Percentiles rank a stretch among this genome's conserved stretches.
Conservation (phyloP, 1,140 invertebrate species). For the Aphelinus certus region DNA sequence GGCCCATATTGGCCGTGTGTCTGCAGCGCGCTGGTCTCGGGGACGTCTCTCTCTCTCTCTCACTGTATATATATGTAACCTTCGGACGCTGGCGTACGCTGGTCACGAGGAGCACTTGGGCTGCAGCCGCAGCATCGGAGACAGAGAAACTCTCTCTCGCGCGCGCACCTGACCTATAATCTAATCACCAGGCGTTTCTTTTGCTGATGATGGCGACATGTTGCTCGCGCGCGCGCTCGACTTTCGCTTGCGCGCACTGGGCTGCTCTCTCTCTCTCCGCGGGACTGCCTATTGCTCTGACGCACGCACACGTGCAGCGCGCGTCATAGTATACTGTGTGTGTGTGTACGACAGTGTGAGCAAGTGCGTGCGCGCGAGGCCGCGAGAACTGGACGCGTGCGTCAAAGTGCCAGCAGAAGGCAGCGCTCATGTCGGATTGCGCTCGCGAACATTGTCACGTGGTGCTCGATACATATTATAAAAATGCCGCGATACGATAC, state of each 20-base stretch:
- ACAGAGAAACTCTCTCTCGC: background rate
- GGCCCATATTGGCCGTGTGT: conserved; percentile 73
- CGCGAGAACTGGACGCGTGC: too few species aligned
- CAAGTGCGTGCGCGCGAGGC: too few species aligned
- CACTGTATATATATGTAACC: background rate
- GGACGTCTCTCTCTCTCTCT: background rate
- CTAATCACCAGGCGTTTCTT: too few species aligned
- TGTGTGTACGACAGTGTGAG: too few species aligned
- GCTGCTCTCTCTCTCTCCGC: background rate
- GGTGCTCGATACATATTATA: too few species aligned
- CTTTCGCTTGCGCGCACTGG: background rate
- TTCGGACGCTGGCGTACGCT: background rate
- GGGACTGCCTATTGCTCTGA: conserved; percentile 53
- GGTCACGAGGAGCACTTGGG: conserved; percentile 15
- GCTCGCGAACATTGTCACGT: too few species aligned
- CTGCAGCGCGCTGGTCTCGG: background rate
- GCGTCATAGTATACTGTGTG: too few species aligned
- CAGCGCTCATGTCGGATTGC: too few species aligned
- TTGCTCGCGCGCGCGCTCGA: background rate
- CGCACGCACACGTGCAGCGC: background rate
- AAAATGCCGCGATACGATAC: too few species aligned
- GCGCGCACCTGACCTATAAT: background rate
- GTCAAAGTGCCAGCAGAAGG: too few species aligned
- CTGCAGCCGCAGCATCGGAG: background rate
- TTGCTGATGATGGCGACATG: too few species aligned